phyloP scores from a whole-genome alignment of 2,797 vertebrate species.

The Pangasius larnaudii region DNA sequence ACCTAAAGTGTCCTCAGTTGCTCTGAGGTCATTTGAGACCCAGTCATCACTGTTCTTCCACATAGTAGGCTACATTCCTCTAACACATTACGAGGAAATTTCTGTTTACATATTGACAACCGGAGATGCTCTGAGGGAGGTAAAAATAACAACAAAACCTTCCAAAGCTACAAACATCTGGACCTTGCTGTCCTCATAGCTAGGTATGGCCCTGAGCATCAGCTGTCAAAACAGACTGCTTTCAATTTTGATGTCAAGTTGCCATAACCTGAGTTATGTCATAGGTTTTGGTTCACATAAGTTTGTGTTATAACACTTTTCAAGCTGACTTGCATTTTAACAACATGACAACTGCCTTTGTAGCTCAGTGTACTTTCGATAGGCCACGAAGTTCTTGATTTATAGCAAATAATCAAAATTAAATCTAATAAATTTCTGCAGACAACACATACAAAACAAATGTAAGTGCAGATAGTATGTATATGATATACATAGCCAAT shows the following conservation, averaged over 20 bases:
- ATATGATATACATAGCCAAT: not conserved
- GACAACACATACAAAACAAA: not conserved
- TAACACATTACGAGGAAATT: not conserved
- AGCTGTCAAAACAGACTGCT: constrained; percentile 8
- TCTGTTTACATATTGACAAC: not conserved
- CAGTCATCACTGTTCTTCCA: not conserved
- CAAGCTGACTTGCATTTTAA: not conserved
- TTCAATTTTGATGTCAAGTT: not conserved
- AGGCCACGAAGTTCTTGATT: not conserved
- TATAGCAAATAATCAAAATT: not conserved
- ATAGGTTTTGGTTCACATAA: not conserved
- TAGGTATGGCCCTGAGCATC: not conserved
- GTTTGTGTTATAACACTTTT: not conserved
- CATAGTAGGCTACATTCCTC: not conserved
- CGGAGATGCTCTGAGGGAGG: not conserved
- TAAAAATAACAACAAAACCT: not conserved
- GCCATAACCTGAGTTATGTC: not conserved
- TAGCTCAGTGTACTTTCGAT: not conserved
- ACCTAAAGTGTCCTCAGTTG: not conserved
- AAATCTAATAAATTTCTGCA: not conserved
- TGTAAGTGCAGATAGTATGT: not conserved
- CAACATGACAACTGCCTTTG: not conserved
- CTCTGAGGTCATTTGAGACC: not conserved
- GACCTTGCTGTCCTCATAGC: not conserved
- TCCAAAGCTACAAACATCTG: not conserved